Base-by-base conservation (phyloP, 2,888 invertebrate genomes). In the Mactromeris polynyma region DNA sequence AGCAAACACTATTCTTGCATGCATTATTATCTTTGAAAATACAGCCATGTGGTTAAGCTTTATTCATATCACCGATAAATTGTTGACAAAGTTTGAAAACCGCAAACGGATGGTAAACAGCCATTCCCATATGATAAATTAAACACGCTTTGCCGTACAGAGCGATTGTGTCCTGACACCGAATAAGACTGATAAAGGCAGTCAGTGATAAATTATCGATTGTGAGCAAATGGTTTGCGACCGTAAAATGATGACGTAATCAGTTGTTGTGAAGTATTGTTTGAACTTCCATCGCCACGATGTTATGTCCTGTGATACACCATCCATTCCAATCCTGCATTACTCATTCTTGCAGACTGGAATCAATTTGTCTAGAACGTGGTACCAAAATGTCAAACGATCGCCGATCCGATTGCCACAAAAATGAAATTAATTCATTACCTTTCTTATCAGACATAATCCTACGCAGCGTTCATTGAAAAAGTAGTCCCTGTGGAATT, bases 371-470 rank as follows among this genome's bases (percentile, higher is more conserved):
- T 78, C 54, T 54, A 38, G 26, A 38, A 78, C 54, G 19, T n/a
- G 11, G 33, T 78, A 84, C 77, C 84, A 38, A 42, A 83, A 84
- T 84, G 84, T 84, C 84, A 84, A 54, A 78, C 38, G n/a, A 54
- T 36, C 21, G 77, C 40, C 26, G 36, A 54, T 46, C 26, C 6
- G 6, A 31, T 73, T 31, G 21, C 77, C 77, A 31, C 40, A 46
- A 83, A 84, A 40, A 78, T 78, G 51, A 84, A 78, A 84, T 84
- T 78, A 84, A 78, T 84, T 84, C 78, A 54, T 33, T 51, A 42
- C 31, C 51, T 77, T 77, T 78, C 84, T 78, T 84, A 36, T n/a
- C 77, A 84, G 84, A 46, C 51, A 36, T 78, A 54, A 51, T 84
- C 84, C 77, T 84, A 78, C 84, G 54, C 77, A 46, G 78, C 19